Evolutionary conservation across 2,113 vertebrate genomes (phyloP).

Genomic region (Tauraco erythrolophus): DNA sequence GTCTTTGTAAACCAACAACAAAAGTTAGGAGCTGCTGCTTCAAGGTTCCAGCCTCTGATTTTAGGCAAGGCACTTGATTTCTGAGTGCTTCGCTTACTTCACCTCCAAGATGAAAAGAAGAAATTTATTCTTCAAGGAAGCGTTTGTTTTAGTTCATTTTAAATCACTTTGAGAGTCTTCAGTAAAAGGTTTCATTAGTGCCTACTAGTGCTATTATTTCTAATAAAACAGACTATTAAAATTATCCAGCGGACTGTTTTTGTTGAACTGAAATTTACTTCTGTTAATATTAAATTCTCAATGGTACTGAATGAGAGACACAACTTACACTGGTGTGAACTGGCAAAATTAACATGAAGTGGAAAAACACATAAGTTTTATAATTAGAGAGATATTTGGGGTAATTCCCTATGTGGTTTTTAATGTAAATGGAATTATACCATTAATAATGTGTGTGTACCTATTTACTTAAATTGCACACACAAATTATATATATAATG

Average conservation of each 20-base stretch:
- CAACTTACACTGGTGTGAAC: neutral
- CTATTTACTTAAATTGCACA: neutral
- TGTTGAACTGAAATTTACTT: slow-evolving; percentile 1
- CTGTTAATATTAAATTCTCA: neutral
- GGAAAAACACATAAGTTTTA: neutral
- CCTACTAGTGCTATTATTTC: neutral
- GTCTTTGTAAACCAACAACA: neutral
- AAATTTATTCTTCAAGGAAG: neutral
- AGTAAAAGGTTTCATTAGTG: neutral
- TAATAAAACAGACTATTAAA: neutral
- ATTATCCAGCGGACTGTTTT: neutral
- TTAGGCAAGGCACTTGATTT: neutral
- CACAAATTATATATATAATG: neutral
- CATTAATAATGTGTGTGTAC: neutral
- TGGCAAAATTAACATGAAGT: neutral
- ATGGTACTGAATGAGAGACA: neutral
- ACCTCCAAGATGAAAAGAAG: neutral
- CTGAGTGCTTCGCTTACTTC: neutral
- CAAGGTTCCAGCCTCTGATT: neutral
- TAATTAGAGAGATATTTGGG: neutral
- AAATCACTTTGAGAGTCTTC: neutral
- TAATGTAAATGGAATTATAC: neutral
- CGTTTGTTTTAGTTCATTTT: slow-evolving; percentile 4
- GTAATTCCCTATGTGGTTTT: neutral
- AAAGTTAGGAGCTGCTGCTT: neutral